These are phyloP conservation scores for Trinorchestia longiramus DNA, from an alignment of 1,140 invertebrate genomes.

Conservation along the genomic window DNA sequence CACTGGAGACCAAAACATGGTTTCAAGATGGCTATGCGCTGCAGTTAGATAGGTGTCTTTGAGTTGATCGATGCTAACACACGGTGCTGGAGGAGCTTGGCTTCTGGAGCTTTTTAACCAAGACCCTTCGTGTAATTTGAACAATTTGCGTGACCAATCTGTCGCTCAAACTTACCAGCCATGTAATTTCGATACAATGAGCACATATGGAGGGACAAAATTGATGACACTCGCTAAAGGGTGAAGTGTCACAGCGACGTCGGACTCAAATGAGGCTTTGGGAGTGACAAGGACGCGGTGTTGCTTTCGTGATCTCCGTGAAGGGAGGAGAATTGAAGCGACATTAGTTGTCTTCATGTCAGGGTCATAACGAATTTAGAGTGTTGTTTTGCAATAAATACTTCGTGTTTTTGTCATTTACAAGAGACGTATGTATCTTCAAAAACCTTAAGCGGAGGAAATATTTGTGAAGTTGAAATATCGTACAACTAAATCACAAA, in stretches of 20 bases:
- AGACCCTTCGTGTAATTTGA: slow-evolving; percentile 30
- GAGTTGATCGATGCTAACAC: background rate
- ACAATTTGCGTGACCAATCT: slow-evolving; percentile 45
- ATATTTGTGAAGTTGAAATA: background rate
- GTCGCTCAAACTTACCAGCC: slow-evolving; percentile 37
- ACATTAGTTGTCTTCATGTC: background rate
- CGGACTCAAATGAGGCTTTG: background rate
- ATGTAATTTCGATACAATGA: slow-evolving; percentile 31
- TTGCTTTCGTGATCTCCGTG: background rate
- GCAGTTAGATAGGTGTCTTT: background rate
- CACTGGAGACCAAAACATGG: background rate
- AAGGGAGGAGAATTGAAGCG: background rate
- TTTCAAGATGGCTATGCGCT: background rate
- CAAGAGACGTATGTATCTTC: background rate
- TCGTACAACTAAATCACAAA: background rate
- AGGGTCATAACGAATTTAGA: background rate
- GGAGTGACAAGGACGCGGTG: background rate
- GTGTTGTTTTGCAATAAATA: background rate
- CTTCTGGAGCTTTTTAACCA: background rate
- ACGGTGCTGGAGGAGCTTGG: background rate
- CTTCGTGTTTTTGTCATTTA: background rate
- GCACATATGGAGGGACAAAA: slow-evolving; percentile 33
- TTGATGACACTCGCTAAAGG: slow-evolving; percentile 34
- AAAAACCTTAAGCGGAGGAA: background rate
- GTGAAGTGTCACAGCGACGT: slow-evolving; percentile 5